Percentiles rank a stretch among this genome's conserved stretches.
These are phyloP conservation scores for Actinemys pallida DNA, from an alignment of 2,113 vertebrate species.

Conservation along the genomic window DNA sequence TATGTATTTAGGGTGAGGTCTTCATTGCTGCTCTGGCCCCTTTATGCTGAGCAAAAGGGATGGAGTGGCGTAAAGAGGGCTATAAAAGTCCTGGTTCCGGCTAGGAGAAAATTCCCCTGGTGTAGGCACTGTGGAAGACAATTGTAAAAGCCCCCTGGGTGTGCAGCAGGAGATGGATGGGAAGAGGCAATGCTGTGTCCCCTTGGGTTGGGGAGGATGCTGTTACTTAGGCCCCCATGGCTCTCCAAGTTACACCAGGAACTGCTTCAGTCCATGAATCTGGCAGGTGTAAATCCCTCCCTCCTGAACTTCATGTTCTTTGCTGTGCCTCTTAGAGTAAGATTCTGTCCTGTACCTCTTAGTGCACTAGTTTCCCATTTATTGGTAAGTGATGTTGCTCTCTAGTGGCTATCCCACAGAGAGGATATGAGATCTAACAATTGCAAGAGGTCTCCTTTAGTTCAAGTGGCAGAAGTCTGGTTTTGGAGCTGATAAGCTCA, in stretches of 20 bases:
- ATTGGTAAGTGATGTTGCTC: neutral
- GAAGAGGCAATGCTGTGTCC: neutral
- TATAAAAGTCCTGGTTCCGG: neutral
- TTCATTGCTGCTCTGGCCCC: neutral
- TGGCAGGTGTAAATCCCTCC: neutral
- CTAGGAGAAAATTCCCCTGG: neutral
- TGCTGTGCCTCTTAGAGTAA: too few species aligned
- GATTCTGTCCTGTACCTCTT: neutral
- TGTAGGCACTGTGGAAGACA: neutral
- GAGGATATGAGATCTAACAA: neutral
- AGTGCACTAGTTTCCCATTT: rapidly evolving
- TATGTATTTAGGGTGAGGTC: neutral
- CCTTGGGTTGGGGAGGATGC: neutral
- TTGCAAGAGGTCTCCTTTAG: neutral
- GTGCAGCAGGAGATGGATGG: neutral
- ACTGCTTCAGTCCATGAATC: neutral
- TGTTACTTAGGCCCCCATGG: neutral
- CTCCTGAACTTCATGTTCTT: neutral
- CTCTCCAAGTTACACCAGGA: neutral
- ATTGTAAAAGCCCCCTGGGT: neutral
- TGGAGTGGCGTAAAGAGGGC: neutral
- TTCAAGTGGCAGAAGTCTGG: neutral
- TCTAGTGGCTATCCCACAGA: neutral
- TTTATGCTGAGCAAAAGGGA: neutral
- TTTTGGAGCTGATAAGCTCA: neutral